These are phyloP conservation scores for Acanthosepion pharaonis DNA, from an alignment of 2,888 invertebrate genomes.

Conservation along the genomic window DNA sequence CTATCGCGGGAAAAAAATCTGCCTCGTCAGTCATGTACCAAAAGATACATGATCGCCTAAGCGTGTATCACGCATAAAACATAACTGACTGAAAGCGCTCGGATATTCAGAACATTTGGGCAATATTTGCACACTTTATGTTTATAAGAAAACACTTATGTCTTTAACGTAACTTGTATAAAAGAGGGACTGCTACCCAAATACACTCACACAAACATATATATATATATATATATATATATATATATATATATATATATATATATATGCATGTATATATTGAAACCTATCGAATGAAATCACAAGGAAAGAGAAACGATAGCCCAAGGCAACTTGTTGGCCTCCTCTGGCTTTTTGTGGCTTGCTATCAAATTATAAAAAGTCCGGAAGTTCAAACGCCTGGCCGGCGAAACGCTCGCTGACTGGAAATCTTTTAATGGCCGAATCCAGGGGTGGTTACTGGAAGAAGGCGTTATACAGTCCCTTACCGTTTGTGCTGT, in stretches of 20 bases:
- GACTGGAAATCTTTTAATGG: neutral
- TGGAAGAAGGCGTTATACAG: neutral
- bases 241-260: neutral
- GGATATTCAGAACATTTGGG: too few species aligned
- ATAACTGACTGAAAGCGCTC: too few species aligned
- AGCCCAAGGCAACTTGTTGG: neutral
- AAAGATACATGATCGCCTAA: too few species aligned
- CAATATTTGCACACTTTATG: too few species aligned
- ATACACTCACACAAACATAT: too few species aligned
- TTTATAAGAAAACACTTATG: too few species aligned
- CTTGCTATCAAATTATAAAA: constrained; percentile 22
- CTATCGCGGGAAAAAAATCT: too few species aligned
- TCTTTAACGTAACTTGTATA: too few species aligned
- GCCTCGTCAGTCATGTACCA: too few species aligned
- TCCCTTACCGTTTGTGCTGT: neutral
- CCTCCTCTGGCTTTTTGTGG: constrained; percentile 33
- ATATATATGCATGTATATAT: neutral
- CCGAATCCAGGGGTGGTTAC: neutral
- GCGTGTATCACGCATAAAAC: too few species aligned
- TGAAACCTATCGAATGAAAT: neutral
- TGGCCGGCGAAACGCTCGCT: neutral
- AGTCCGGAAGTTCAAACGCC: constrained; percentile 7
- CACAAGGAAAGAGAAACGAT: neutral
- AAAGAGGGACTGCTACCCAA: too few species aligned
- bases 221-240: neutral